These are phyloP conservation scores for Patagioenas fasciata DNA, from an alignment of 2,113 vertebrate species.

Conservation along the genomic window DNA sequence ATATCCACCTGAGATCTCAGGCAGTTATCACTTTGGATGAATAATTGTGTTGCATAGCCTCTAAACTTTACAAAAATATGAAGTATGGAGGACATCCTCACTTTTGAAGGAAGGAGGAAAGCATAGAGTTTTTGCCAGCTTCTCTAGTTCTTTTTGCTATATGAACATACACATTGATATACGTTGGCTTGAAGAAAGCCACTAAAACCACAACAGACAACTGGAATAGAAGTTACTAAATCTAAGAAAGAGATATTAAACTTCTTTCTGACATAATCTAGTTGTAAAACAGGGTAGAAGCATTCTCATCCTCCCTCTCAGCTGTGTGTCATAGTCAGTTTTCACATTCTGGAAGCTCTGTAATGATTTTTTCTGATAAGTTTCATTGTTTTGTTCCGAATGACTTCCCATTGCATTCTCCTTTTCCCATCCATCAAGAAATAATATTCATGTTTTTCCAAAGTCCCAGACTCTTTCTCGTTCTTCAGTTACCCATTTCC, in stretches of 20 bases:
- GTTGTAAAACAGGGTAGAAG: background rate
- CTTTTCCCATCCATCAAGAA: background rate
- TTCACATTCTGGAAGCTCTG: background rate
- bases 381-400: background rate
- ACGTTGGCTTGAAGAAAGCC: background rate
- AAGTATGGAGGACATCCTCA: background rate
- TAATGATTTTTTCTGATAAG: background rate
- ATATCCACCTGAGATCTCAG: background rate
- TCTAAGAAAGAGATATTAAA: background rate
- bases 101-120: background rate
- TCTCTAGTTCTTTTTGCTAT: background rate
- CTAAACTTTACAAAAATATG: background rate
- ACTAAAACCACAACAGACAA: background rate
- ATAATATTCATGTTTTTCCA: background rate
- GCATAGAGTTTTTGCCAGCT: background rate
- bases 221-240: background rate
- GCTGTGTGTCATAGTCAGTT: background rate
- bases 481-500: background rate
- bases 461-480: background rate
- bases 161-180: background rate
- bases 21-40: background rate
- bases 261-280: background rate
- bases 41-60: background rate
- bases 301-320: background rate
- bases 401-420: background rate